Evolutionary conservation across 2,113 vertebrate genomes (phyloP).

Genomic region (Caranx ignobilis): DNA sequence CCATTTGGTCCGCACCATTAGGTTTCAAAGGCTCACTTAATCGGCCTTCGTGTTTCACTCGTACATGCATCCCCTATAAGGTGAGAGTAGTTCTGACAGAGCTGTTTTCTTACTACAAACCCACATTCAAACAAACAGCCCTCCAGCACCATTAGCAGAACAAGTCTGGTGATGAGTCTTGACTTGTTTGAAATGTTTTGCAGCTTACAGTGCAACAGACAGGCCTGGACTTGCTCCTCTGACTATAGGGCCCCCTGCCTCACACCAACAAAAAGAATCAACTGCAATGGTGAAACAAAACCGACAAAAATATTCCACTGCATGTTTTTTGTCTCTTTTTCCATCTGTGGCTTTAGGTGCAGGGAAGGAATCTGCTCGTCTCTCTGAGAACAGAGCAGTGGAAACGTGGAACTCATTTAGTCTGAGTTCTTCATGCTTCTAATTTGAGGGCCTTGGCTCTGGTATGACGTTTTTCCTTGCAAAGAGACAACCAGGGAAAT

Average conservation of each 20-base stretch:
- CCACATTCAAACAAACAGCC: background rate
- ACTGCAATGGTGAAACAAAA: background rate
- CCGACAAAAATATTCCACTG: slow-evolving; percentile 3
- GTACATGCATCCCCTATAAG: background rate
- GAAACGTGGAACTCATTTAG: slow-evolving; percentile 44
- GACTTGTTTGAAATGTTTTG: slow-evolving; percentile 64
- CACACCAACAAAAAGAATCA: slow-evolving; percentile 32
- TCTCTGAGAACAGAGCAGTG: slow-evolving; percentile 29
- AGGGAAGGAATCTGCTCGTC: slow-evolving; percentile 19
- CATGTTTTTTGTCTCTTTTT: slow-evolving; percentile 28
- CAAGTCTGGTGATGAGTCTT: slow-evolving; percentile 46
- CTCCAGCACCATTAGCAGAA: background rate
- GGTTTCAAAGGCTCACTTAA: slow-evolving; percentile 27
- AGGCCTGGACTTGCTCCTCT: slow-evolving; percentile 56
- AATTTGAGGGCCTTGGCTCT: slow-evolving; percentile 36
- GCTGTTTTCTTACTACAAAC: slow-evolving; percentile 18
- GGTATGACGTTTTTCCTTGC: slow-evolving; percentile 21
- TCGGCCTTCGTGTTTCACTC: slow-evolving; percentile 16
- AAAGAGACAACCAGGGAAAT: slow-evolving; percentile 35
- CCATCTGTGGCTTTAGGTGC: slow-evolving; percentile 26
- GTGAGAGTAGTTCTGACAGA: slow-evolving; percentile 11
- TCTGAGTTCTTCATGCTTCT: slow-evolving; percentile 18
- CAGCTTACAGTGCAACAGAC: slow-evolving; percentile 34
- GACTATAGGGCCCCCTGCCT: slow-evolving; percentile 3
- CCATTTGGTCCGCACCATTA: slow-evolving; percentile 67